Percentiles rank a stretch among this genome's conserved stretches.
These are phyloP conservation scores for Acholoe squamosa DNA, from an alignment of 2,888 invertebrate genomes.

Conservation along the genomic window DNA sequence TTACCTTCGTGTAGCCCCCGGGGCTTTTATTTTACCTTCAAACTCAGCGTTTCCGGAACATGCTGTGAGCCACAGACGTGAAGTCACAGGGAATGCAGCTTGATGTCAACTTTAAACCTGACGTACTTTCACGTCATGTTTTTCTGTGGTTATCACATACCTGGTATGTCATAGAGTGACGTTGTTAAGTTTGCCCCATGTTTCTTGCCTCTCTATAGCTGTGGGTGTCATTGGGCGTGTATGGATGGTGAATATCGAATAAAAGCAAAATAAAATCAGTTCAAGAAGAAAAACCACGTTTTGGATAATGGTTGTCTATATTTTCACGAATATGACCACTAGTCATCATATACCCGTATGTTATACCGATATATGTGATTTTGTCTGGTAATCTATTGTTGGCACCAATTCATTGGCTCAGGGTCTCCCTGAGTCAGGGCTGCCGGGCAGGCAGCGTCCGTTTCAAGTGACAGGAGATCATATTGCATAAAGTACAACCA, in stretches of 20 bases:
- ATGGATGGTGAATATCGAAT: background rate
- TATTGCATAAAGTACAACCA: too few relatives aligned
- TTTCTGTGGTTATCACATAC: background rate
- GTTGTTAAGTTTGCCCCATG: background rate
- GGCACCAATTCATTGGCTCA: too few relatives aligned
- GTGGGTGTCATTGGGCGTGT: background rate
- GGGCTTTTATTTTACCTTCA: conserved; percentile 53
- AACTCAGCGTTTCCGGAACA: conserved; percentile 37
- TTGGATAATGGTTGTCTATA: too few relatives aligned
- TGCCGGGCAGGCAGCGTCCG: too few relatives aligned
- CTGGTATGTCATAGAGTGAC: background rate
- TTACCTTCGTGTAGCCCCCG: conserved; percentile 41
- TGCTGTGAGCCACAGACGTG: conserved; percentile 51
- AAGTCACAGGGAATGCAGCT: background rate
- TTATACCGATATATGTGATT: too few relatives aligned
- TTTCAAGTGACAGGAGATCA: too few relatives aligned
- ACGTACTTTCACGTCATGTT: conserved; percentile 6
- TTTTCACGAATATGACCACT: too few relatives aligned
- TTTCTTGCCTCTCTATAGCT: conserved; percentile 26
- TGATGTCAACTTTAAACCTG: background rate
- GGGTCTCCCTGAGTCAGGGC: too few relatives aligned
- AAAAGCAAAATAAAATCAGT: too few relatives aligned
- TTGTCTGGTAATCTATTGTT: too few relatives aligned
- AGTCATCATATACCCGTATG: too few relatives aligned
- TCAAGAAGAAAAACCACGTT: too few relatives aligned